Evolutionary conservation across 2,888 invertebrate genomes (phyloP), one percentile per base, ranked within the genome.

Genomic region (Lottia scabra): DNA sequence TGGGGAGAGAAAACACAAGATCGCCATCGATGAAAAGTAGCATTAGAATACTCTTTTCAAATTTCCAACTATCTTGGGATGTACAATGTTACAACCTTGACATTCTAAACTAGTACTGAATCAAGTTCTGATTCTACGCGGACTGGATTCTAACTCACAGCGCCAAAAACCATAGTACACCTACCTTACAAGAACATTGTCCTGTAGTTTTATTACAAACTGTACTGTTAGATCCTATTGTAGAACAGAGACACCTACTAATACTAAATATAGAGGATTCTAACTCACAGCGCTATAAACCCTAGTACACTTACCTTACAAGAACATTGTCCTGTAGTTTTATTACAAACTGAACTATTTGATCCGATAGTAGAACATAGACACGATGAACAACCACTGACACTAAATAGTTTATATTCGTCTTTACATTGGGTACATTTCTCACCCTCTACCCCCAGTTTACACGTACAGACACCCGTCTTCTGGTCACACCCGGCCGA

Each of bases 391-490:
- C 98, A 99, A 80, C 94, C 90, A 0, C 98, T 97, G 89, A 94
- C 30, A 62, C 66, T 19, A 75, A 81, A 97, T 78, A 94, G 96
- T 27, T 93, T 93, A 82, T 92, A 94, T 0, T 95, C 94, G 0
- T 93, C 91, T 0, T 93, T 93, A 88, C 99, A 99, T 8, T 92
- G 89, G 78, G 95, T 94, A 89, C 99, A 99, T 68, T 92, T 92
- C 16, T 64, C 65, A 16, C 87, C 87, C 27, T 46, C 63, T 56
- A 84, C 81, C 0, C 84, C 84, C 12, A 71, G 65, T 65, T 79
- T 79, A 73, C 85, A 85, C 12, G 63, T 12, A 70, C 85, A 85
- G 4, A 65, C 46, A 5, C 85, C 84, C 4, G 81, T 77, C 10
- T 76, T 76, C 8, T 38, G 27, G 73, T 85, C 78, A 71, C 85